Evolutionary conservation across 2,113 vertebrate genomes (phyloP).

Genomic region (Etheostoma spectabile): DNA sequence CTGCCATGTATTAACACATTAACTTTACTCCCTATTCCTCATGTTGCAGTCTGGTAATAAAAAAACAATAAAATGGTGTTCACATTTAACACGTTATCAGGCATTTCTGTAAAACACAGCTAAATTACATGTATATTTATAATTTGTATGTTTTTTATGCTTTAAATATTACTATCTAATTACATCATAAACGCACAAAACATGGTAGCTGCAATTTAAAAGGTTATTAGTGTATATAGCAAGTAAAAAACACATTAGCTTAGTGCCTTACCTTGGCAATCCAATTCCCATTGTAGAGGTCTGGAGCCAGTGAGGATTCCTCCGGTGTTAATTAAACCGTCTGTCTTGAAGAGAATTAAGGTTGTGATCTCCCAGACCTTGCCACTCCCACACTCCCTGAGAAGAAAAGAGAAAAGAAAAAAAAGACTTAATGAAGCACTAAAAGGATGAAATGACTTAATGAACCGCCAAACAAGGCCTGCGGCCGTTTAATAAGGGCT

Average conservation of each 20-base stretch:
- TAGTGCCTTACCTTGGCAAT: constrained; percentile 71
- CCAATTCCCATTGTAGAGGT: constrained; percentile 60
- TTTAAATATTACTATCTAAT: constrained; percentile 48
- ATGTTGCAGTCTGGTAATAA: not conserved
- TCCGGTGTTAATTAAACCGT: constrained; percentile 79
- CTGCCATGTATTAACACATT: not conserved
- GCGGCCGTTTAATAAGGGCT: constrained; percentile 77
- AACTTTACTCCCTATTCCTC: not conserved
- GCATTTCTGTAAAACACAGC: constrained; percentile 10
- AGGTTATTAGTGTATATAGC: constrained; percentile 67
- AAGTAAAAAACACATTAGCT: constrained; percentile 59
- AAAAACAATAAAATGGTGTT: not conserved
- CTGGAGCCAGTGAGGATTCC: constrained; percentile 67
- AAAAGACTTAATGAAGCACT: constrained; percentile 78
- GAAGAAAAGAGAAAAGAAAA: constrained; percentile 75
- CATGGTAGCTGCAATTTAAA: constrained; percentile 48
- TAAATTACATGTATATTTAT: constrained; percentile 29
- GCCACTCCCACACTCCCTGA: constrained; percentile 73
- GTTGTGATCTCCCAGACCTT: constrained; percentile 81
- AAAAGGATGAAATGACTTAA: constrained; percentile 83
- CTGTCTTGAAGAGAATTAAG: constrained; percentile 80
- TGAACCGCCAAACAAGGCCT: constrained; percentile 82
- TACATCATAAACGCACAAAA: constrained; percentile 45
- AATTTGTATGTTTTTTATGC: constrained; percentile 33
- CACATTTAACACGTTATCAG: constrained; percentile 3